Evolutionary conservation across 2,888 invertebrate species (phyloP).

Genomic region (Parnassius apollo): DNA sequence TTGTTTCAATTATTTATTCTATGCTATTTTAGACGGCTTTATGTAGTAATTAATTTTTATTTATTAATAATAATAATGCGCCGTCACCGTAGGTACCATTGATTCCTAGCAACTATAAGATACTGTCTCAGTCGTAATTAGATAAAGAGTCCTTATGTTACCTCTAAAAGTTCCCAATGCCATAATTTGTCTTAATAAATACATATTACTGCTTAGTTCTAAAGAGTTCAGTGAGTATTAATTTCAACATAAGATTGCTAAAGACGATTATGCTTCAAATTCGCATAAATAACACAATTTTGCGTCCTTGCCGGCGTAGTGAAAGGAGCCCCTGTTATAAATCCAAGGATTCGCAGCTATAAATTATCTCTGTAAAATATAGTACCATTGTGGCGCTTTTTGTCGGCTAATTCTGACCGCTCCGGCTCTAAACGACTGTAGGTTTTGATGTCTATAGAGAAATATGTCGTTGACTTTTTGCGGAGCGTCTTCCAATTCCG

Average conservation of each 20-base stretch:
- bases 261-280: constrained; percentile 15
- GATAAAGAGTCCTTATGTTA: no score
- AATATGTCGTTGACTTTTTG: constrained; percentile 26
- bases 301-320: constrained; percentile 24
- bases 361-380: constrained; percentile 32
- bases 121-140: no score
- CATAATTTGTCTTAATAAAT: neutral
- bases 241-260: constrained; percentile 5
- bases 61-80: no score
- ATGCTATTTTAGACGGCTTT: no score
- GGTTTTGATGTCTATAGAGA: constrained; percentile 20
- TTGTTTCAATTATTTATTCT: no score
- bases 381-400: constrained; percentile 32
- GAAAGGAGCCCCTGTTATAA: constrained; percentile 20
- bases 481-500: neutral
- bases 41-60: no score
- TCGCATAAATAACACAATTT: constrained; percentile 32
- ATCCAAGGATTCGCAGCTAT: constrained; percentile 24
- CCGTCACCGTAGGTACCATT: no score
- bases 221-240: neutral
- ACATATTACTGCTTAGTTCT: neutral
- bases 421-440: constrained; percentile 6
- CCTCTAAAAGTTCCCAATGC: no score
- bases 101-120: no score
- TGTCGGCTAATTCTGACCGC: constrained; percentile 26